Conservation (phyloP, 2,888 invertebrate genomes). For the Shargacucullia verbasci region DNA sequence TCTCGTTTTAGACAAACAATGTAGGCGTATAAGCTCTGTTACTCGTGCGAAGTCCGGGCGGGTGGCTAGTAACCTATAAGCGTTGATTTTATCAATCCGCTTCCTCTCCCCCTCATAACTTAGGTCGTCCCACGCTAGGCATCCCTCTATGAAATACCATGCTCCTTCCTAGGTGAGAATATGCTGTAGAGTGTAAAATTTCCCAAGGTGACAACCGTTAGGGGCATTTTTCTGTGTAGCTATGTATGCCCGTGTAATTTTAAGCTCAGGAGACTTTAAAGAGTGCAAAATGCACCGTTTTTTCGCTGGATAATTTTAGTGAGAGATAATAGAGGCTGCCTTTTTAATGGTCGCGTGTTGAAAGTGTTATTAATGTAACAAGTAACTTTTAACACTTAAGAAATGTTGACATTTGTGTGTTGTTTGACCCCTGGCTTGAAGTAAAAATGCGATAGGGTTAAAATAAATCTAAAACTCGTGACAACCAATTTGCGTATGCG, state of each 20-base stretch:
- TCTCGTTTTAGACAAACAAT: too few relatives aligned
- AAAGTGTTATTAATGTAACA: constrained; percentile 25
- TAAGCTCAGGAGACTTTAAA: constrained; percentile 59
- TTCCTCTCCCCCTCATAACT: constrained; percentile 19
- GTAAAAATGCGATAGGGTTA: too few relatives aligned
- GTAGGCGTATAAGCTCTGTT: too few relatives aligned
- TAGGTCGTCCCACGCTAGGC: constrained; percentile 51
- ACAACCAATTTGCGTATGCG: too few relatives aligned
- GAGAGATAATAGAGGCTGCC: constrained; percentile 43
- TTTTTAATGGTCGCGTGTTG: constrained; percentile 41
- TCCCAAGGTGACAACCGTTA: constrained; percentile 75
- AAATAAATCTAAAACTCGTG: too few relatives aligned
- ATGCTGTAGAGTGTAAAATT: constrained; percentile 79
- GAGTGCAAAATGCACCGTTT: constrained; percentile 54
- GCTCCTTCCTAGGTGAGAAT: constrained; percentile 74
- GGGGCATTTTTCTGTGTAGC: constrained; percentile 74
- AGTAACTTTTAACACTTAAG: too few relatives aligned
- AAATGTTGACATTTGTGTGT: too few relatives aligned
- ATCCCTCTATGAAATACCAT: constrained; percentile 79
- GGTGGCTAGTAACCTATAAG: too few relatives aligned
- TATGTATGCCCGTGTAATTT: constrained; percentile 67
- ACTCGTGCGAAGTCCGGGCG: too few relatives aligned
- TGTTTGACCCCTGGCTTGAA: too few relatives aligned
- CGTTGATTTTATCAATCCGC: background rate
- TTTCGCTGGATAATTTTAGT: constrained; percentile 47